Base-by-base conservation (phyloP, 2,797 vertebrate species). In the Columba guinea region DNA sequence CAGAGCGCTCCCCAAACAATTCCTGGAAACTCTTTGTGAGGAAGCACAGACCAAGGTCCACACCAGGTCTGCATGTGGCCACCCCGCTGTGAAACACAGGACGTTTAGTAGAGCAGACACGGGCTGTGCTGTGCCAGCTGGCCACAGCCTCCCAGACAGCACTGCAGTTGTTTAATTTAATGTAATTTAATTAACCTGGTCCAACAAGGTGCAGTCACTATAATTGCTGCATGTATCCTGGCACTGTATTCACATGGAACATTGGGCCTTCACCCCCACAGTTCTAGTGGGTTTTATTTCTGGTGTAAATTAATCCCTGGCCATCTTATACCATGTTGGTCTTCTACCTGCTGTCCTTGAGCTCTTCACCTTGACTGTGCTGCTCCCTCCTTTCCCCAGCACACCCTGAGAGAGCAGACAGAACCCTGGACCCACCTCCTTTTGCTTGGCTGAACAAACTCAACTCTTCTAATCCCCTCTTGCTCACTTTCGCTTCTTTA, bases 281-380 rank as follows among this genome's bases (percentile, higher is more conserved):
- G 10, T 55, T 80, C 39, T 35, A 21, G 7, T 0, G 0, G 8
- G 11, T 18, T 84, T 91, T 79, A 51, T 51, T 70, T 84, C 24
- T 34, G 9, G 20, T 46, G 10, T 84, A 34, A 84, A 37, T 51
- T 80, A 4, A 71, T 23, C 26, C 9, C 37, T 76, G 52, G 15
- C 5, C 23, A 75, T 5, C 6, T 80, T 39, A 37, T 46, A 22
- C 20, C 41, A 4, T 82, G 4, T 35, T 39, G 18, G 8, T 49
- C 18, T 73, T 80, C 22, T 73, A 26, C 32, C 16, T 2, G 1
- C 59, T 83, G 15, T 37, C 23, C 67, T 39, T 70, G 26, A 69
- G 30, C 28, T 84, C 63, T 35, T 75, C 2, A 1, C 53, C 19
- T 55, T 60, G 23, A 30, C 10, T 0, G 0, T 53, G 20, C 44